phyloP scores from a whole-genome alignment of 2,797 vertebrate species.

The Perodicticus potto region DNA sequence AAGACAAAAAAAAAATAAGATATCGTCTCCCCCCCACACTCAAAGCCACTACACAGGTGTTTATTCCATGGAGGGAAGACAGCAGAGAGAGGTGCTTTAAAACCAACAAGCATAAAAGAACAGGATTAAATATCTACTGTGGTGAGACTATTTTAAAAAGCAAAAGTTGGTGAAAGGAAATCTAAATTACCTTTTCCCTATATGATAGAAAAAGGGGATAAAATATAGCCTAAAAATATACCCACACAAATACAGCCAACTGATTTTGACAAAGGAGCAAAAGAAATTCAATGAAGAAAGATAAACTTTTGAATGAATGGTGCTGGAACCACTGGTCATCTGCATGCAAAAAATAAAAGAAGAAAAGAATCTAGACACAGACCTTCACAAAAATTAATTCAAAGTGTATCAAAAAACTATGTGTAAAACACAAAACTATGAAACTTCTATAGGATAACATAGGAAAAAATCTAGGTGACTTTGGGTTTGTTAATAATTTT shows the following conservation, averaged over 20 bases:
- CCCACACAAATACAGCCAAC: background rate
- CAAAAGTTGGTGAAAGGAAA: background rate
- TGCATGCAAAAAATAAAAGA: background rate
- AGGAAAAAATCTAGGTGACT: background rate
- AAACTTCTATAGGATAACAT: background rate
- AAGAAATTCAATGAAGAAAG: background rate
- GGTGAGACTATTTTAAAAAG: background rate
- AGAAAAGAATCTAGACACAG: background rate
- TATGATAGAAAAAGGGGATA: background rate
- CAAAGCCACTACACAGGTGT: background rate
- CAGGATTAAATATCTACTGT: background rate
- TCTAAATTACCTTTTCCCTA: background rate
- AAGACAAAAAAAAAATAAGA: background rate
- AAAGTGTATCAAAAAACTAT: background rate
- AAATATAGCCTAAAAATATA: background rate
- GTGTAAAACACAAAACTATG: background rate
- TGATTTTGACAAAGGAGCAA: background rate
- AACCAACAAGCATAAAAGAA: background rate
- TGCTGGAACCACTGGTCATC: background rate
- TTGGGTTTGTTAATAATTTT: background rate
- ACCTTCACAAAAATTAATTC: background rate
- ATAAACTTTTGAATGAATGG: background rate
- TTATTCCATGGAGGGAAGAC: background rate
- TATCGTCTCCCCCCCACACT: background rate
- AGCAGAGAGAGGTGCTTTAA: background rate